Conservation (phyloP, 2,888 invertebrate species). For the Eristalinus aeneus region DNA sequence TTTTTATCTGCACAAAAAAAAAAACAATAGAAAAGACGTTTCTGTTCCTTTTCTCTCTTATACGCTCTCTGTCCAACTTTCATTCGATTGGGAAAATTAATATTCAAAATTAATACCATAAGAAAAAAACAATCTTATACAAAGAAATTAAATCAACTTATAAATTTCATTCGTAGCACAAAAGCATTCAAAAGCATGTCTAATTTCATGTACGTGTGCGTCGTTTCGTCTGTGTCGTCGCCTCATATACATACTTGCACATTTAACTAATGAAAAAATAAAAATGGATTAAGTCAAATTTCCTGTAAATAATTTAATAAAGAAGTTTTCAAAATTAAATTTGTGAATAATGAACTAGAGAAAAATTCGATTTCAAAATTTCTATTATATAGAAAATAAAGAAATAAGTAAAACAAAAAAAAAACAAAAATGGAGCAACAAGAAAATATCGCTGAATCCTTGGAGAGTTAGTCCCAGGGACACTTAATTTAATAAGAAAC, state of each 20-base stretch:
- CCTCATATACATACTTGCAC: conserved; percentile 1
- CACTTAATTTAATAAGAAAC: conserved; percentile 9
- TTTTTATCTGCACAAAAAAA: not conserved
- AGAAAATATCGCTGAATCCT: conserved; percentile 29
- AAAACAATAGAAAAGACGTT: not conserved
- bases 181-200: not conserved
- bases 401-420: too few species aligned
- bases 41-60: not conserved
- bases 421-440: conserved; percentile 26
- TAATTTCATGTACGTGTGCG: conserved; percentile 16
- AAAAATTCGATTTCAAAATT: conserved; percentile 21
- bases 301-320: conserved; percentile 6
- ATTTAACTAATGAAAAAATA: not conserved
- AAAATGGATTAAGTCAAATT: conserved; percentile 3
- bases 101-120: not conserved
- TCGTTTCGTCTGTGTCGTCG: not conserved
- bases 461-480: conserved; percentile 39
- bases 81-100: conserved; percentile 11
- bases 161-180: not conserved
- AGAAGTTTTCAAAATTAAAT: conserved; percentile 20
- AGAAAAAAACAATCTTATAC: not conserved
- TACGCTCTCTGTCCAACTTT: not conserved
- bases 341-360: conserved; percentile 29
- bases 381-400: conserved; percentile 67
- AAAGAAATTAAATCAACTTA: not conserved